These are phyloP conservation scores for Ichneumon xanthorius DNA, from an alignment of 2,888 invertebrate species.

Conservation along the genomic window DNA sequence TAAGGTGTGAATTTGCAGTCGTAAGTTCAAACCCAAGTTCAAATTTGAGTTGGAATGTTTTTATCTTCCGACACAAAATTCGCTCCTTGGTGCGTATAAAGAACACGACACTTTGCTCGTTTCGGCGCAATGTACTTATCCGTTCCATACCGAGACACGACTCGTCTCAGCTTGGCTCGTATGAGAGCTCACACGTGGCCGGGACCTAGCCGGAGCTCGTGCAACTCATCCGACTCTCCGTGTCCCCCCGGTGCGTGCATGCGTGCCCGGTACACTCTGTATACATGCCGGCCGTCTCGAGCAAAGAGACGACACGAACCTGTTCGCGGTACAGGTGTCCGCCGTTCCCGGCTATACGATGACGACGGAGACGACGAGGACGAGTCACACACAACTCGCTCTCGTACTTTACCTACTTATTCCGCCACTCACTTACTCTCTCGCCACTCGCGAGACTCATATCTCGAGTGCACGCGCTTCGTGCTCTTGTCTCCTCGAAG, in stretches of 20 bases:
- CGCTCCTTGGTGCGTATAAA: not conserved
- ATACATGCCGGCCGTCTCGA: not conserved
- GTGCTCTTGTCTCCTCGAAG: conserved; percentile 3
- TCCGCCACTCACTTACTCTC: conserved; percentile 42
- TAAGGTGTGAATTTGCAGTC: no score
- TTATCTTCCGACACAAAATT: no score
- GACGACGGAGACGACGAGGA: conserved; percentile 37
- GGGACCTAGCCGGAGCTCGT: not conserved
- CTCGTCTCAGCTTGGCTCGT: conserved; percentile 29
- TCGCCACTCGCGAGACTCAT: conserved; percentile 43
- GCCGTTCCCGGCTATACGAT: conserved; percentile 34
- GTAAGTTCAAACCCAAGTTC: no score
- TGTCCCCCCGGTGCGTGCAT: conserved; percentile 9
- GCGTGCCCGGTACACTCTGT: conserved; percentile 8
- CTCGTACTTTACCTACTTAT: conserved; percentile 65
- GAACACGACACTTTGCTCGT: conserved; percentile 39
- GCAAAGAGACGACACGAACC: conserved; percentile 58
- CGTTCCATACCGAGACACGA: conserved; percentile 34
- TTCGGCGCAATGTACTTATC: conserved; percentile 39
- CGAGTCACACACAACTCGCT: conserved; percentile 55
- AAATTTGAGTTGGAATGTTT: no score
- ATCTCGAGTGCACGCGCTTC: conserved; percentile 28
- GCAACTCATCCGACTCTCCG: conserved; percentile 29
- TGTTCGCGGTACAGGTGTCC: conserved; percentile 64
- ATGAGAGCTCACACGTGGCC: conserved; percentile 58